Base-by-base conservation (phyloP, 2,888 invertebrate species). In the Drosophila engyochracea region DNA sequence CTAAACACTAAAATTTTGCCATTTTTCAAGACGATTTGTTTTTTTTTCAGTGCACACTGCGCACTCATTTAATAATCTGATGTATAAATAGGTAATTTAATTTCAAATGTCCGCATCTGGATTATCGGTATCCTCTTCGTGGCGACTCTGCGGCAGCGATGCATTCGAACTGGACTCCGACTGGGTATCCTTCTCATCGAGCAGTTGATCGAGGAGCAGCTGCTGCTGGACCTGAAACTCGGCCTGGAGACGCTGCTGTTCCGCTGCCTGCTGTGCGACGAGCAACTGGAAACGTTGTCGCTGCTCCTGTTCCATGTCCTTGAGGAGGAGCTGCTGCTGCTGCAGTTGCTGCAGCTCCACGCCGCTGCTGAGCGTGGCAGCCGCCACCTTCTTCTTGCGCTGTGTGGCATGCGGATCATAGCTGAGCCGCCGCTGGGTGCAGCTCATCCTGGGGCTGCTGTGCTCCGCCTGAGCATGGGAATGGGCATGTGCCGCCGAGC, bases 381-480 rank as follows among this genome's bases (percentile, higher is more conserved):
- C 2, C 25, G 25, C n/a, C 25, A 37, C 37, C n/a, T 55, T 57
- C 39, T n/a, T 39, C 39, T 57, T 57, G 3, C 57, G 37, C 28
- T 39, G 57, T 30, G 83, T 63, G 49, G 72, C 77, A 41, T 70
- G 79, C 2, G 82, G 79, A 65, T 84, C 82, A 14, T 76, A 82
- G 70, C 35, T 80, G 31, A 82, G 79, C 0, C 85, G 73, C 0
- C 90, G 74, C 39, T 74, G 74, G 6, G 74, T 70, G 53, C 69
- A 71, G 63, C 70, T 82, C 6, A 83, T 77, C 9, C n/a, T 39
- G 4, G 31, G 14, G 58, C 22, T 22, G 47, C 25, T 44, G 0
- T 22, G 63, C 52, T 66, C 70, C 22, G 49, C 62, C 4, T 72
- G 73, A 12, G 73, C 70, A 49, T 81, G 82, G 10, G 63, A 75